A percentile compares a stretch with the other conserved stretches of the same genome.
phyloP scores from a whole-genome alignment of 2,797 vertebrate species.

The Sciaenops ocellatus region DNA sequence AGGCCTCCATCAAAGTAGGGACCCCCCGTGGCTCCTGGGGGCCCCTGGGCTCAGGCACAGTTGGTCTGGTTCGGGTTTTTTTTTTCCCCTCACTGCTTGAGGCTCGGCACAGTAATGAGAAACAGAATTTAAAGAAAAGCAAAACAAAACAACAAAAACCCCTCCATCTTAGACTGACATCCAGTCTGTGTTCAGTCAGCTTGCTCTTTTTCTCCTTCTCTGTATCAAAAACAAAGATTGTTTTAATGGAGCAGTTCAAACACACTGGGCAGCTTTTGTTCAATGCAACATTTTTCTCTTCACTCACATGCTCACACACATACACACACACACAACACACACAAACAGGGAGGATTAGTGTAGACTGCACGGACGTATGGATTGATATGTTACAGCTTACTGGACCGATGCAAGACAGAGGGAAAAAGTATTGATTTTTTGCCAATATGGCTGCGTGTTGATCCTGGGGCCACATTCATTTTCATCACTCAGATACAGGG shows the following conservation, averaged over 20 bases:
- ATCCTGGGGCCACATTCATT: conserved; percentile 80
- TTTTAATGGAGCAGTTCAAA: conserved; percentile 84
- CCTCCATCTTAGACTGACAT: conserved; percentile 80
- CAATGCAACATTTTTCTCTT: conserved; percentile 67
- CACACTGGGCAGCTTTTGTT: conserved; percentile 76
- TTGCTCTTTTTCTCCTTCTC: conserved; percentile 71
- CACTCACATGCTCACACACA: conserved; percentile 16
- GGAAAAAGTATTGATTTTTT: conserved; percentile 80
- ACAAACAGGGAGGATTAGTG: conserved; percentile 67
- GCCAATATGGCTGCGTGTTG: conserved; percentile 80
- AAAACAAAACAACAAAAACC: conserved; percentile 78
- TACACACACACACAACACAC: conserved; percentile 27
- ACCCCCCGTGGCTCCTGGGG: conserved; percentile 79
- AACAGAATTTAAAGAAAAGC: conserved; percentile 80
- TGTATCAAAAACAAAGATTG: conserved; percentile 83
- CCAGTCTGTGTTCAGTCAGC: conserved; percentile 77
- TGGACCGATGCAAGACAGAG: conserved; percentile 75
- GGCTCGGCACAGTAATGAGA: conserved; percentile 81
- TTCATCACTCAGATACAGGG: conserved; percentile 68
- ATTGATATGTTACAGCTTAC: conserved; percentile 84
- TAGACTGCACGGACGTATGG: conserved; percentile 64
- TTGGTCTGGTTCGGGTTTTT: conserved; percentile 66
- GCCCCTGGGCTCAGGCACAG: conserved; percentile 79
- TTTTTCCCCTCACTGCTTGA: conserved; percentile 68
- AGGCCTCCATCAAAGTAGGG: conserved; percentile 86